These are phyloP conservation scores for Drosophila neoperkinsi DNA, from an alignment of 2,888 invertebrate genomes.

Conservation along the genomic window DNA sequence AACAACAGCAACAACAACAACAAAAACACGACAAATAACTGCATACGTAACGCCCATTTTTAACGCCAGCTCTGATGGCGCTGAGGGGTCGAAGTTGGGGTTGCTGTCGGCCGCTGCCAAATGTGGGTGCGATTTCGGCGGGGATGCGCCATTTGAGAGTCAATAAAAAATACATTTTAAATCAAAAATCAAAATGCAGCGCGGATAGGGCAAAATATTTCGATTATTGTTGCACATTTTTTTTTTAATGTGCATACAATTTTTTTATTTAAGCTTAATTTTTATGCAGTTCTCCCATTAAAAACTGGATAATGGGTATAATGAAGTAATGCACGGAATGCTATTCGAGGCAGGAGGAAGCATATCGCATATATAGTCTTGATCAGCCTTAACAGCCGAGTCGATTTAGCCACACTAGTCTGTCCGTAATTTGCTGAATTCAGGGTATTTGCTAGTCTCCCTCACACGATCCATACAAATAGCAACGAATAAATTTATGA, in stretches of 20 bases:
- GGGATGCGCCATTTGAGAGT: conserved; percentile 48
- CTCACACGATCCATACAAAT: neutral
- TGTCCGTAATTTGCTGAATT: neutral
- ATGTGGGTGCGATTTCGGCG: conserved; percentile 15
- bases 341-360: neutral
- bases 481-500: neutral
- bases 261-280: neutral
- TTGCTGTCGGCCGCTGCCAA: conserved; percentile 41
- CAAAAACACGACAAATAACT: conserved; percentile 20
- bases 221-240: neutral
- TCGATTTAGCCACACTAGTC: too few species aligned
- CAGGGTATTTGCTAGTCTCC: neutral
- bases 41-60: conserved; percentile 70
- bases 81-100: conserved; percentile 27
- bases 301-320: neutral
- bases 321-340: neutral
- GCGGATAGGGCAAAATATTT: neutral
- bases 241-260: neutral
- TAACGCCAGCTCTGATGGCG: conserved; percentile 64
- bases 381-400: neutral
- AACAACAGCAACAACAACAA: conserved; percentile 38
- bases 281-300: neutral
- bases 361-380: neutral
- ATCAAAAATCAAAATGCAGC: conserved; percentile 16
- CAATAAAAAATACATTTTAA: conserved; percentile 65